Conservation (phyloP, 2,797 vertebrate species). For the Eulemur mongoz region DNA sequence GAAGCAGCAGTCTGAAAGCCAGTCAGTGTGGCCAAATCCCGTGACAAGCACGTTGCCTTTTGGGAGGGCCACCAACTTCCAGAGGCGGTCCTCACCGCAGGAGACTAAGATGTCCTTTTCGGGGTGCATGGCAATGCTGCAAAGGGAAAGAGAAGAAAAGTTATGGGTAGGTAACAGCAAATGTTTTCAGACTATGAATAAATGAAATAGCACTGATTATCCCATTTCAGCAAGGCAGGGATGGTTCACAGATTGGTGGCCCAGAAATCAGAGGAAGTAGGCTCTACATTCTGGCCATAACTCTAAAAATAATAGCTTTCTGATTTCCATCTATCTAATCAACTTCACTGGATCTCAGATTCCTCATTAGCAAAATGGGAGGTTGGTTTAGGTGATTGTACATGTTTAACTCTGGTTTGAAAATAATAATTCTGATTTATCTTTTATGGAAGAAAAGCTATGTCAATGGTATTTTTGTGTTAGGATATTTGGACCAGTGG, state of each 20-base stretch:
- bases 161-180: background rate
- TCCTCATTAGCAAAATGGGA: background rate
- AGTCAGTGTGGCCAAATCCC: slow-evolving; percentile 90
- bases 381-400: background rate
- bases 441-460: background rate
- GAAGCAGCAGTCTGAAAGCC: slow-evolving; percentile 91
- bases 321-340: background rate
- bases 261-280: background rate
- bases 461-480: background rate
- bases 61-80: slow-evolving; percentile 87
- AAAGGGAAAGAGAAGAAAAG: slow-evolving; percentile 7
- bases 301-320: background rate
- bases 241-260: background rate
- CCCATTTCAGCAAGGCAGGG: background rate
- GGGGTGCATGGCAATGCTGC: slow-evolving; percentile 85
- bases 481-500: background rate
- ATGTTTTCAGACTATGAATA: background rate
- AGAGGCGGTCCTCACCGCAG: slow-evolving; percentile 86
- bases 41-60: slow-evolving; percentile 86
- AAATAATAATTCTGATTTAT: background rate
- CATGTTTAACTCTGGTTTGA: background rate
- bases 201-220: background rate
- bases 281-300: background rate
- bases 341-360: background rate
- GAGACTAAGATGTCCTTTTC: slow-evolving; percentile 82